Evolutionary conservation across 2,888 invertebrate species (phyloP).

Genomic region (Eupithecia exiguata): DNA sequence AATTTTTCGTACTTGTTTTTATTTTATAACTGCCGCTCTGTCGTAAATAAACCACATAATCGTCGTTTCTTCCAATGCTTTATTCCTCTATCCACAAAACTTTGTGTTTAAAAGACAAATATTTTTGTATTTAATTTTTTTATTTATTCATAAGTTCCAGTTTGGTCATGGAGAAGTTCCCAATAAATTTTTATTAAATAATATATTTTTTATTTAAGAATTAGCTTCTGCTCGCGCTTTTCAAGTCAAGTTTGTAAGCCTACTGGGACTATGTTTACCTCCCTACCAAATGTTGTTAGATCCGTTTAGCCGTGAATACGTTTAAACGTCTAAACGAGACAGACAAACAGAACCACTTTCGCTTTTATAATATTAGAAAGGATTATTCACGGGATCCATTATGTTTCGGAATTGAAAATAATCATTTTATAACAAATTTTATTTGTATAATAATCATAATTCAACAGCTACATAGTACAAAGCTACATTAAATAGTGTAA

Average conservation of each 20-base stretch:
- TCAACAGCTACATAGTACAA: slow-evolving; percentile 60
- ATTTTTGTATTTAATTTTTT: slow-evolving; percentile 76
- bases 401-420: slow-evolving; percentile 13
- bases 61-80: slow-evolving; percentile 44
- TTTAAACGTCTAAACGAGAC: no score
- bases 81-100: slow-evolving; percentile 37
- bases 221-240: no score
- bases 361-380: no score
- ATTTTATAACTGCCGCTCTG: slow-evolving; percentile 32
- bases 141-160: slow-evolving; percentile 62
- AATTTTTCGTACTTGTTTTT: slow-evolving; percentile 47
- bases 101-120: slow-evolving; percentile 68
- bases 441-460: slow-evolving; percentile 54
- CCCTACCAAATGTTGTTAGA: no score
- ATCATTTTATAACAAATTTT: slow-evolving; percentile 53
- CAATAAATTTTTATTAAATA: slow-evolving; percentile 73
- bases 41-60: slow-evolving; percentile 40
- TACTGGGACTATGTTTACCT: no score
- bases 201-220: slow-evolving; percentile 53
- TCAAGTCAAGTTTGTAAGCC: no score
- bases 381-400: slow-evolving; percentile 40
- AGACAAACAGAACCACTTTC: no score
- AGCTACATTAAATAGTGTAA: slow-evolving; percentile 38
- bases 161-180: slow-evolving; percentile 64
- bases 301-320: no score